Percentiles rank a stretch among this genome's conserved stretches.
Evolutionary conservation across 2,888 invertebrate species (phyloP).

Genomic region (Cheilosia variabilis): DNA sequence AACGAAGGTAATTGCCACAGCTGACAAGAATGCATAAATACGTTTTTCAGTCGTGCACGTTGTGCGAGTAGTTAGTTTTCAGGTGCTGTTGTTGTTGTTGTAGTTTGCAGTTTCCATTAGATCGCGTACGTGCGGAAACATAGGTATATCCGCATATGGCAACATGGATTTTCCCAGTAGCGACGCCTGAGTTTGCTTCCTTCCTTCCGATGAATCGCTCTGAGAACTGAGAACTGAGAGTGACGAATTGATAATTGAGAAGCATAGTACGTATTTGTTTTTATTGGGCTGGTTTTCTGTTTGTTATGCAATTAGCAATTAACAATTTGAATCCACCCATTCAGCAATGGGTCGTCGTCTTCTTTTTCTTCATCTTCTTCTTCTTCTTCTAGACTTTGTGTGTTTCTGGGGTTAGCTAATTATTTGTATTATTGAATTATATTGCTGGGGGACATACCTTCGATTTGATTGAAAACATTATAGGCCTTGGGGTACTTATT

Average conservation of each 20-base stretch:
- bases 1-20: slow-evolving; percentile 65
- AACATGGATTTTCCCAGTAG: slow-evolving; percentile 54
- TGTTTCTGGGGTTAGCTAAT: background rate
- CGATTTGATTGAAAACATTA: background rate
- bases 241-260: slow-evolving; percentile 60
- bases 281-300: slow-evolving; percentile 45
- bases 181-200: slow-evolving; percentile 46
- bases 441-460: background rate
- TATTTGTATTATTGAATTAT: background rate
- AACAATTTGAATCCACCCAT: slow-evolving; percentile 29
- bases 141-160: slow-evolving; percentile 43
- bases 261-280: slow-evolving; percentile 25
- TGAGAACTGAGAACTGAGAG: slow-evolving; percentile 14
- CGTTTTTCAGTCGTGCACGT: background rate
- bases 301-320: slow-evolving; percentile 49
- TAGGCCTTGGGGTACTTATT: background rate
- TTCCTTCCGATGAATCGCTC: slow-evolving; percentile 59
- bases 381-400: background rate
- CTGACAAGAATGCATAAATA: slow-evolving; percentile 69
- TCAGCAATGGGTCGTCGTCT: background rate
- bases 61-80: slow-evolving; percentile 37
- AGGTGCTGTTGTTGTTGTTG: slow-evolving; percentile 10
- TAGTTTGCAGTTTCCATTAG: slow-evolving; percentile 51
- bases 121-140: slow-evolving; percentile 48
- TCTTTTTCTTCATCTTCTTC: background rate